Evolutionary conservation across 2,113 vertebrate species (phyloP).

Genomic region (Circaetus gallicus): DNA sequence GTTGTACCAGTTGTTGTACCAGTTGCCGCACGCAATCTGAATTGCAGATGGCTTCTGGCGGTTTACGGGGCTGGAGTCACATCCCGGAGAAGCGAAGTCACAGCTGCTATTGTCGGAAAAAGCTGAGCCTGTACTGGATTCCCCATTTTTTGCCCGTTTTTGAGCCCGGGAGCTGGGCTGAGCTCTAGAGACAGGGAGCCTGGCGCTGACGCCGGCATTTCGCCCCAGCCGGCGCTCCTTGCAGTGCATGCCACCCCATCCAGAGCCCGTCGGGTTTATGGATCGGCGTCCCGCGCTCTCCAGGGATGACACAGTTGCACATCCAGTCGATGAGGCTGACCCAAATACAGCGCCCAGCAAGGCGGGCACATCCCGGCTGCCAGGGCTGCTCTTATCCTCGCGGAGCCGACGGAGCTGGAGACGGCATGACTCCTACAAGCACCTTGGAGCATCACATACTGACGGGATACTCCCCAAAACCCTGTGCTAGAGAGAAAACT

Average conservation of each 20-base stretch:
- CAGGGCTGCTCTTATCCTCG: neutral
- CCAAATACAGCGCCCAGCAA: neutral
- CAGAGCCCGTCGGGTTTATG: neutral
- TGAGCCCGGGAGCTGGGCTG: neutral
- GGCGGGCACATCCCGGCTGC: neutral
- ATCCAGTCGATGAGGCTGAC: constrained; percentile 7
- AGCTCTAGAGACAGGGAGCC: accelerated
- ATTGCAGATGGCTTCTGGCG: constrained; percentile 7
- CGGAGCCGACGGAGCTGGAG: neutral
- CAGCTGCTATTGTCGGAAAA: neutral
- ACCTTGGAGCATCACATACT: neutral
- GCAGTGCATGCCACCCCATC: accelerated
- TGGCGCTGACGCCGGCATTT: accelerated
- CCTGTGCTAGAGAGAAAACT: neutral
- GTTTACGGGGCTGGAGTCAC: neutral
- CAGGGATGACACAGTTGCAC: constrained; percentile 36
- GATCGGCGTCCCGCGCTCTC: neutral
- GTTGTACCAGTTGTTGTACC: neutral
- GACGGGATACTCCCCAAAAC: neutral
- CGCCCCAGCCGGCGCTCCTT: accelerated
- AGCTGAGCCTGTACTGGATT: neutral
- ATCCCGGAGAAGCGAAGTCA: accelerated
- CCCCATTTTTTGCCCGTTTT: neutral
- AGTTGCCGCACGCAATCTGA: neutral
- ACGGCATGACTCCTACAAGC: accelerated